A percentile compares a stretch with the other conserved stretches of the same genome.
These are phyloP conservation scores for Babylonia areolata DNA, from an alignment of 1,140 invertebrate species.

Conservation along the genomic window DNA sequence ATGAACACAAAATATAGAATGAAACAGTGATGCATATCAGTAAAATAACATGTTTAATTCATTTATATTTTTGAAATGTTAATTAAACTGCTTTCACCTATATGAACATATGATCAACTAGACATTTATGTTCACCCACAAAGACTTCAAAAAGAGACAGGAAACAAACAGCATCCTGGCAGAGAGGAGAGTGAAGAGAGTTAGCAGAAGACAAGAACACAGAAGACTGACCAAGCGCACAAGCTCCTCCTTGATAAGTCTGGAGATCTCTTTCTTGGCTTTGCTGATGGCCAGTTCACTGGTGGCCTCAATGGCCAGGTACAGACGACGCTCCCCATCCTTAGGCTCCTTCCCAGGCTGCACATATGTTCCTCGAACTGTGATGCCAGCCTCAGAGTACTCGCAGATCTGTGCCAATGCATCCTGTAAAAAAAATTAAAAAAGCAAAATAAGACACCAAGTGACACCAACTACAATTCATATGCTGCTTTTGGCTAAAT, in stretches of 20 bases:
- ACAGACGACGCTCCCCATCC: slow-evolving; percentile 97
- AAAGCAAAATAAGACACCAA: too few species aligned
- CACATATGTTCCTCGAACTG: slow-evolving; percentile 98
- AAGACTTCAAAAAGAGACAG: not conserved
- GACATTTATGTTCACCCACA: too few species aligned
- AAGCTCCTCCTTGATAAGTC: slow-evolving; percentile 98
- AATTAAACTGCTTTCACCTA: not conserved
- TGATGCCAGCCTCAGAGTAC: slow-evolving; percentile 99
- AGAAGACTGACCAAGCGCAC: slow-evolving; percentile 85
- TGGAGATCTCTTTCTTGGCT: slow-evolving; percentile 98
- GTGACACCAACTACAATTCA: too few species aligned
- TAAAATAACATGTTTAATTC: too few species aligned
- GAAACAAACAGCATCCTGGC: not conserved
- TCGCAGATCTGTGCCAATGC: slow-evolving; percentile 98
- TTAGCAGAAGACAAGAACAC: not conserved
- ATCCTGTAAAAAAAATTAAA: slow-evolving; percentile 81
- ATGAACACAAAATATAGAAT: too few species aligned
- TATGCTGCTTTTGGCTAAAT: too few species aligned
- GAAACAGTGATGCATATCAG: too few species aligned
- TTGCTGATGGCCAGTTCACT: slow-evolving; percentile 97
- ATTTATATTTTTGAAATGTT: not conserved
- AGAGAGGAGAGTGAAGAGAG: not conserved
- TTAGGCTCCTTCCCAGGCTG: slow-evolving; percentile 85
- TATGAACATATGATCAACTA: not conserved
- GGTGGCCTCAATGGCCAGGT: slow-evolving; percentile 98